Conservation (phyloP, 1,140 invertebrate species). For the Plutomurus gul region DNA sequence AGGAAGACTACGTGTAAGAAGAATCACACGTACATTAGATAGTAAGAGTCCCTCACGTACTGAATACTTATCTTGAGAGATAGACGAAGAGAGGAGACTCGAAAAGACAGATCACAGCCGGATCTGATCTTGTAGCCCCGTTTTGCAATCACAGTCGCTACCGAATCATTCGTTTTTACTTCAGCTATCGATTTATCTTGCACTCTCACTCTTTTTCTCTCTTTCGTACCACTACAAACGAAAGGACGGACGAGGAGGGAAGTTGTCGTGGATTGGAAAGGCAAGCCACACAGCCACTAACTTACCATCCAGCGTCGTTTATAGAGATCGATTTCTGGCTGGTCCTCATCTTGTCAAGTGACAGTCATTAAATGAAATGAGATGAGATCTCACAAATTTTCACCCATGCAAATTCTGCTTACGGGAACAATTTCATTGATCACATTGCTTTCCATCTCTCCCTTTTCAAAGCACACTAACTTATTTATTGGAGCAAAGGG, state of each 20-base stretch:
- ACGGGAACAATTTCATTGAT: no score
- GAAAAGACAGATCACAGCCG: conserved; percentile 12
- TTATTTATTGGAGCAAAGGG: no score
- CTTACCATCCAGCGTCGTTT: no score
- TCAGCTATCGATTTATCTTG: conserved; percentile 18
- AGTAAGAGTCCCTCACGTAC: not conserved
- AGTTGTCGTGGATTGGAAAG: no score
- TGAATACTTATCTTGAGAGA: conserved; percentile 1
- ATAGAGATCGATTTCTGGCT: no score
- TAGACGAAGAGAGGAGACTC: not conserved
- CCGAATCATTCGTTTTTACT: conserved; percentile 10
- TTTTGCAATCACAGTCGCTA: conserved; percentile 22
- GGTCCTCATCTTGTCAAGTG: not conserved
- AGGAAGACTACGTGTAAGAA: no score
- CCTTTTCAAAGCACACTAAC: no score
- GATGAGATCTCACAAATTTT: not conserved
- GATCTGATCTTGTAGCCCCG: conserved; percentile 10
- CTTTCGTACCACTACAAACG: no score
- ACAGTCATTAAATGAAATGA: not conserved
- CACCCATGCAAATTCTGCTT: not conserved
- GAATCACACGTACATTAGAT: no score
- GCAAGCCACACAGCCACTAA: no score
- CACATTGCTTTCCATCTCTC: no score
- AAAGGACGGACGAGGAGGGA: no score
- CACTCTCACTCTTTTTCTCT: not conserved